Evolutionary conservation across 2,888 invertebrate genomes (phyloP), one percentile per base, ranked within the genome.

Genomic region (Monopis laevigella): DNA sequence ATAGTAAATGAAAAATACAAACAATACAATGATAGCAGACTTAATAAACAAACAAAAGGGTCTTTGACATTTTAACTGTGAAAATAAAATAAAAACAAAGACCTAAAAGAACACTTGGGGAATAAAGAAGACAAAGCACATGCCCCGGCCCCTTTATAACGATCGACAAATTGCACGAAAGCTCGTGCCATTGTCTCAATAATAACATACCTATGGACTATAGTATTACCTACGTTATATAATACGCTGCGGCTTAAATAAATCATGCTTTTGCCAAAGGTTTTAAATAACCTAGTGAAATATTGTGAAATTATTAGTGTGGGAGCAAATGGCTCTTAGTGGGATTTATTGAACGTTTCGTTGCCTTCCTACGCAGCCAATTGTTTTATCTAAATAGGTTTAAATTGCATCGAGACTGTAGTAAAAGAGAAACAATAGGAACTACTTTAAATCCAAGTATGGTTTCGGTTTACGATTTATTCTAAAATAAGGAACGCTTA

Each of bases 371-470:
- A 36, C 36, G 36, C 36, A 21, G 36, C 21, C 16, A 36, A 36
- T 36, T 21, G 36, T 36, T 36, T 32, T 36, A 13, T 36, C 36
- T 36, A 36, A 36, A 36, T 36, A 36, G 21, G 36, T n/a, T 21
- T 19, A 21, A 36, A 36, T 36, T 36, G 36, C 36, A 36, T 11
- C 21, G 36, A 21, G 21, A 36, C 36, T 21, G 32, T 16, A 21
- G 21, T 36, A 21, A 36, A 36, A 19, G 19, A 21, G 36, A 18
- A 36, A 32, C 19, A 19, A 36, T 21, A 21, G 11, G 36, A 12
- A 2, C 11, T 36, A 19, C 12, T 36, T 36, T 21, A 18, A 21
- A 36, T 21, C 6, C 12, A n/a, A n/a, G n/a, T n/a, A n/a, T n/a
- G n/a, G n/a, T n/a, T n/a, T n/a, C n/a, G n/a, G n/a, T n/a, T n/a